Evolutionary conservation across 2,113 vertebrate species (phyloP).

Genomic region (Alethe castanea): DNA sequence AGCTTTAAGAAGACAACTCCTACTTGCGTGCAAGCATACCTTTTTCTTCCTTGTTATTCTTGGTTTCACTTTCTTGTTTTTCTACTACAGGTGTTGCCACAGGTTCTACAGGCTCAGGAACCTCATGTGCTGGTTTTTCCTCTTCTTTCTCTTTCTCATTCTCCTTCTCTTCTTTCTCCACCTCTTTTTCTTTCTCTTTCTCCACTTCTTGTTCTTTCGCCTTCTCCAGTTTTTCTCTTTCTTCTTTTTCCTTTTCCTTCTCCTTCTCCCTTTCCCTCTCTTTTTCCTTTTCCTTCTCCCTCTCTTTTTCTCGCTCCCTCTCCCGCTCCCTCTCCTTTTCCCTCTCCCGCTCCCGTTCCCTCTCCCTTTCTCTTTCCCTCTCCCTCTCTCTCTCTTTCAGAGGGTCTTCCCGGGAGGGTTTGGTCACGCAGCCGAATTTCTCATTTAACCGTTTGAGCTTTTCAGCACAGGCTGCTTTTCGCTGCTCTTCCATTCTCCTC

Average conservation of each 20-base stretch:
- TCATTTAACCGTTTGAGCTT: constrained; percentile 95
- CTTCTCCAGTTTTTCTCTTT: constrained; percentile 63
- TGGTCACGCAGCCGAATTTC: constrained; percentile 84
- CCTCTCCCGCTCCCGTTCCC: constrained; percentile 12
- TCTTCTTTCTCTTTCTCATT: constrained; percentile 61
- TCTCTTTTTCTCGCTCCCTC: neutral
- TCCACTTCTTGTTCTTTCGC: constrained; percentile 11
- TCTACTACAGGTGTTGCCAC: constrained; percentile 27
- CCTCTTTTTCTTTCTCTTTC: constrained; percentile 57
- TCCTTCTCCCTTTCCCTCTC: neutral
- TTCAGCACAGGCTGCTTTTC: constrained; percentile 95
- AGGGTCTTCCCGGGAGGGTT: constrained; percentile 73
- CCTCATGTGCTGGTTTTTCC: constrained; percentile 60
- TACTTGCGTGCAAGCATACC: neutral
- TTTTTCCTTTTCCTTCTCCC: constrained; percentile 37
- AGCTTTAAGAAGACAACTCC: neutral
- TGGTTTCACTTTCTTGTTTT: constrained; percentile 70
- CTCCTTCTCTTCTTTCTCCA: constrained; percentile 58
- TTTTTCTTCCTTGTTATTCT: constrained; percentile 65
- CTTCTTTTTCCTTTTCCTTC: constrained; percentile 41
- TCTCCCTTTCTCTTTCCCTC: constrained; percentile 5
- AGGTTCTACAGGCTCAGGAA: constrained; percentile 56
- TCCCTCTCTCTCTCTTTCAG: constrained; percentile 68
- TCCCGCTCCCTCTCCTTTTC: neutral
- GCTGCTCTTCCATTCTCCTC: constrained; percentile 94